Evolutionary conservation across 2,888 invertebrate genomes (phyloP).

Genomic region (Acanthosoma haemorrhoidale): DNA sequence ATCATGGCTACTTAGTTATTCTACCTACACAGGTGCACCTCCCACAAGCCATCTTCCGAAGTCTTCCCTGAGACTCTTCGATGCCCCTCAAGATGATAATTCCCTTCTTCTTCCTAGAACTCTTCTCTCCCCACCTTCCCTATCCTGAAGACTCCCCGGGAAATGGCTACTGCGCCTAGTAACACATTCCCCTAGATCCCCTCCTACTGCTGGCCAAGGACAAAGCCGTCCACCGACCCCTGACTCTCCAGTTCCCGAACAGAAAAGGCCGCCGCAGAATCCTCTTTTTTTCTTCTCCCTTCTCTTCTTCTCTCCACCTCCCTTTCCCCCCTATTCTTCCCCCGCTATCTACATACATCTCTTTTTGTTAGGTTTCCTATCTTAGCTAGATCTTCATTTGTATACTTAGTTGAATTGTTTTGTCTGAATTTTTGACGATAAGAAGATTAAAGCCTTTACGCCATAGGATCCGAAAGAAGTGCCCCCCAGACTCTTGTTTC

Average conservation of each 20-base stretch:
- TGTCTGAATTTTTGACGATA: slow-evolving; percentile 5
- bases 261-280: slow-evolving; percentile 15
- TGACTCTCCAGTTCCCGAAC: slow-evolving; percentile 19
- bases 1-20: too few species aligned
- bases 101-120: too few species aligned
- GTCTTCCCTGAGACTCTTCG: too few species aligned
- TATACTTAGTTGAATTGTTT: slow-evolving; percentile 7
- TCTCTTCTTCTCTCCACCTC: background rate
- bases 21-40: background rate
- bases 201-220: background rate
- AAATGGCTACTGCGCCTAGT: background rate
- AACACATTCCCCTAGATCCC: slow-evolving; percentile 14
- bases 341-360: slow-evolving; percentile 2
- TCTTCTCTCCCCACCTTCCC: background rate
- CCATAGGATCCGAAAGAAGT: background rate
- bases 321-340: background rate
- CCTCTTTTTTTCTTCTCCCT: background rate
- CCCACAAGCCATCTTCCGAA: background rate
- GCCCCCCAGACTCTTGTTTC: too few species aligned
- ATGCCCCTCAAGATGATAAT: too few species aligned
- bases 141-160: background rate
- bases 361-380: background rate
- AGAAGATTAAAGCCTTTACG: slow-evolving; percentile 2
- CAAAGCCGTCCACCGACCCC: background rate
- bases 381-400: background rate